Percentiles rank a stretch among this genome's conserved stretches.
Conservation (phyloP, 2,888 invertebrate species). For the Andrena fulva region DNA sequence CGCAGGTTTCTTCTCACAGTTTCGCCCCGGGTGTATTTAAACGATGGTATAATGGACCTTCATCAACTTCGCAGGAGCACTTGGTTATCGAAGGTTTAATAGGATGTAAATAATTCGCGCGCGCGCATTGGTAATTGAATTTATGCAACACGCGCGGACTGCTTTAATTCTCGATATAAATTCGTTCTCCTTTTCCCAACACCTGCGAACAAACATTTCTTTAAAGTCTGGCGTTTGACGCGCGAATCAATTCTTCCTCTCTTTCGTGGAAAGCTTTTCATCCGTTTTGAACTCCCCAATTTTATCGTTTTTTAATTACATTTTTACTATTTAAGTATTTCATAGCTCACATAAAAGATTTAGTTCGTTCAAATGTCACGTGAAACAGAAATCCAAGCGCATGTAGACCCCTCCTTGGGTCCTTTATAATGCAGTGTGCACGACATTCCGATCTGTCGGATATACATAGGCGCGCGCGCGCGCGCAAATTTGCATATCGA, state of each 20-base stretch:
- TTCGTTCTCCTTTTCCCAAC: neutral
- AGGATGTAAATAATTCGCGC: slow-evolving; percentile 49
- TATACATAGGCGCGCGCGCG: slow-evolving; percentile 17
- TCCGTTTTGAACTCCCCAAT: too few species aligned
- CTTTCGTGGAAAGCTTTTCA: neutral
- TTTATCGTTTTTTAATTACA: too few species aligned
- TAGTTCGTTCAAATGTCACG: slow-evolving; percentile 6
- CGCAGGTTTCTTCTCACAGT: slow-evolving; percentile 30
- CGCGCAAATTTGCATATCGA: slow-evolving; percentile 62
- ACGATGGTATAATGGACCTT: slow-evolving; percentile 46
- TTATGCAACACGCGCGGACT: slow-evolving; percentile 25
- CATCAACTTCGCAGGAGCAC: slow-evolving; percentile 34
- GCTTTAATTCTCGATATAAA: slow-evolving; percentile 18
- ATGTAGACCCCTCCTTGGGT: slow-evolving; percentile 24
- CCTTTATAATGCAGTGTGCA: slow-evolving; percentile 38
- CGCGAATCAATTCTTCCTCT: neutral
- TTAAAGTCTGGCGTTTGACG: neutral
- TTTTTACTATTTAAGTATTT: too few species aligned
- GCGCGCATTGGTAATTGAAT: slow-evolving; percentile 47
- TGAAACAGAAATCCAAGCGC: slow-evolving; percentile 19
- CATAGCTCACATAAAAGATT: neutral
- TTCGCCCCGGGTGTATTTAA: slow-evolving; percentile 40
- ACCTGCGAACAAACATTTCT: slow-evolving; percentile 3
- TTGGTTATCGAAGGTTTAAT: slow-evolving; percentile 50
- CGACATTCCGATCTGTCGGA: slow-evolving; percentile 39